Conservation (phyloP, 2,113 vertebrate species). For the Trichechus manatus region DNA sequence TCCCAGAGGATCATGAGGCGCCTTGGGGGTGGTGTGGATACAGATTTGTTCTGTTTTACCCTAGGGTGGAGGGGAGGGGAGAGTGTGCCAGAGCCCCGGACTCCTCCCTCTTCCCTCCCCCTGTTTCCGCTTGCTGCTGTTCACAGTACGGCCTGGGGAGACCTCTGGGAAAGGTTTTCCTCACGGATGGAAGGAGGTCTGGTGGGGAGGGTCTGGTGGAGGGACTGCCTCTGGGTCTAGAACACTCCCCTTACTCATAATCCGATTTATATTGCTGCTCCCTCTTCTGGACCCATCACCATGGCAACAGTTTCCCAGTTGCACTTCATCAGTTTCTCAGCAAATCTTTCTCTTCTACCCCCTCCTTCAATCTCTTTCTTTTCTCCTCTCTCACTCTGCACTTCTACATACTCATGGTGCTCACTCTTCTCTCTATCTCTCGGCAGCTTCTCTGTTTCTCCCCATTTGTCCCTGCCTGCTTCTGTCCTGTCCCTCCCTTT, state of each 20-base stretch:
- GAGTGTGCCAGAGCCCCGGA: neutral
- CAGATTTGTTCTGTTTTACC: neutral
- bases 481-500: neutral
- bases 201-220: neutral
- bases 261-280: constrained; percentile 93
- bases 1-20: neutral
- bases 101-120: neutral
- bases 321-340: constrained; percentile 86
- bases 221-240: neutral
- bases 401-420: neutral
- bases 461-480: neutral
- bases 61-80: too few relatives aligned
- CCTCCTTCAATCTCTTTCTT: neutral
- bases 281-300: constrained; percentile 94
- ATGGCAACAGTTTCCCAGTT: constrained; percentile 95
- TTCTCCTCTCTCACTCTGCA: neutral
- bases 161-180: neutral
- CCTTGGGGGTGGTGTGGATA: too few relatives aligned
- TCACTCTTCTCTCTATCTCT: neutral
- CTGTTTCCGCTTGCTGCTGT: neutral
- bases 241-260: constrained; percentile 83
- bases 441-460: neutral
- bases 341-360: constrained; percentile 73
- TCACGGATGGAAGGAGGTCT: neutral
- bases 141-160: neutral